Base-by-base conservation (phyloP, 2,113 vertebrate species). In the Nesospiza acunhae region DNA sequence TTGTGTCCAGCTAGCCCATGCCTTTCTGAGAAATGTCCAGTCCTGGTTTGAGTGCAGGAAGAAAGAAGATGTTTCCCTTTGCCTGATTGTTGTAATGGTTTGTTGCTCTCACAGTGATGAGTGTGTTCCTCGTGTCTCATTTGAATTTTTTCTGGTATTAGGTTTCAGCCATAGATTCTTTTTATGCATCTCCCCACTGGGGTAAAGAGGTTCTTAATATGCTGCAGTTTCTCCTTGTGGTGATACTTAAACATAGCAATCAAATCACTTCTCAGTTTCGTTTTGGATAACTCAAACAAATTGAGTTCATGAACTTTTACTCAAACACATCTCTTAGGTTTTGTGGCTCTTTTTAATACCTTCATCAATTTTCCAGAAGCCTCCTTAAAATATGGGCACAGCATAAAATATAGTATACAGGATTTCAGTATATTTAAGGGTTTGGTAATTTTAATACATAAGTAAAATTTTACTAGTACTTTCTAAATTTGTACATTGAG, bases 281-380 rank as follows among this genome's bases (percentile, higher is more conserved):
- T 80, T 94, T 85, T 59, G 59, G 37, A 5, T 73, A 73, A 86
- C 9, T 22, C 58, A 91, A 85, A 69, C 15, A 94, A 74, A 93
- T 8, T 15, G 23, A 82, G 37, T 37, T 89, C 4, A 11, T 39
- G 47, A 90, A 28, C 44, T 68, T 41, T 17, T 31, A 13, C 14
- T 84, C n/a, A 64, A 79, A 39, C 2, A 5, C 5, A 7, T 53
- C n/a, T 20, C 73, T 79, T 49, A 58, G 50, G 16, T 70, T 91
- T 56, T 84, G 35, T 82, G 49, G 14, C 15, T 70, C 46, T 66
- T 27, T 83, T 42, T 41, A 35, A 63, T 78, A n/a, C 9, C 13
- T 47, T 78, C 19, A 16, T 67, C 15, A 23, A 1, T 84, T 96
- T 92, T 72, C 47, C 13, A 31, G 44, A 47, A 30, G 55, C 22